A percentile compares a stretch with the other conserved stretches of the same genome.
Evolutionary conservation across 2,797 vertebrate species (phyloP).

Genomic region (Urophycis tenuis): DNA sequence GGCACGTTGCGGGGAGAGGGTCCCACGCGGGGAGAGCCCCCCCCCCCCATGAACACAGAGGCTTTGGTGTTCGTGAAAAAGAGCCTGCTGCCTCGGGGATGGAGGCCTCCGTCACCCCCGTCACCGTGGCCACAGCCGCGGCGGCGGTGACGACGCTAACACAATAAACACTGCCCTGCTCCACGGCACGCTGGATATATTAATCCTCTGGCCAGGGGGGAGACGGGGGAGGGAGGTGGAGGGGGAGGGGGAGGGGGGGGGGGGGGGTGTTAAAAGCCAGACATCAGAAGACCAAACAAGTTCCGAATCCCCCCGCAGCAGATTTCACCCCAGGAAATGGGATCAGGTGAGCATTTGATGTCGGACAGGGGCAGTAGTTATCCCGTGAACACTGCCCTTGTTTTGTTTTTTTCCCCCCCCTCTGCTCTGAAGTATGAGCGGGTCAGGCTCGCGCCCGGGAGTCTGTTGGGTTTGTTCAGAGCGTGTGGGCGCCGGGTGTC

Average conservation of each 20-base stretch:
- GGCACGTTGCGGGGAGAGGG: conserved; percentile 17
- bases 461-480: conserved; percentile 22
- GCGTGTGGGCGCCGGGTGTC: conserved; percentile 42
- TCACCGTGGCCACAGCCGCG: conserved; percentile 10
- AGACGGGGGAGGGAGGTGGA: conserved; percentile 41
- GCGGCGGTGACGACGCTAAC: conserved; percentile 8
- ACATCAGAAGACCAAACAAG: conserved; percentile 53
- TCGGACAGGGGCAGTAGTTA: conserved; percentile 56
- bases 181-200: background rate
- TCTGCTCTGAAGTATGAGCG: conserved; percentile 58
- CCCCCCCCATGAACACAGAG: conserved; percentile 26
- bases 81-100: conserved; percentile 22
- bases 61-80: conserved; percentile 27
- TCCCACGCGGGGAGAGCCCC: conserved; percentile 31
- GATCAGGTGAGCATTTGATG: conserved; percentile 58
- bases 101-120: conserved; percentile 23
- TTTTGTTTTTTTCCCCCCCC: conserved; percentile 12
- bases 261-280: conserved; percentile 39
- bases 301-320: conserved; percentile 49
- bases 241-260: conserved; percentile 10
- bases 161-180: conserved; percentile 10
- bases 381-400: conserved; percentile 37
- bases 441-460: conserved; percentile 57
- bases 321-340: conserved; percentile 61
- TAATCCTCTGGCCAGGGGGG: background rate